Evolutionary conservation across 2,113 vertebrate species (phyloP), one percentile per base, ranked within the genome.

Genomic region (Australoheros scitulus): DNA sequence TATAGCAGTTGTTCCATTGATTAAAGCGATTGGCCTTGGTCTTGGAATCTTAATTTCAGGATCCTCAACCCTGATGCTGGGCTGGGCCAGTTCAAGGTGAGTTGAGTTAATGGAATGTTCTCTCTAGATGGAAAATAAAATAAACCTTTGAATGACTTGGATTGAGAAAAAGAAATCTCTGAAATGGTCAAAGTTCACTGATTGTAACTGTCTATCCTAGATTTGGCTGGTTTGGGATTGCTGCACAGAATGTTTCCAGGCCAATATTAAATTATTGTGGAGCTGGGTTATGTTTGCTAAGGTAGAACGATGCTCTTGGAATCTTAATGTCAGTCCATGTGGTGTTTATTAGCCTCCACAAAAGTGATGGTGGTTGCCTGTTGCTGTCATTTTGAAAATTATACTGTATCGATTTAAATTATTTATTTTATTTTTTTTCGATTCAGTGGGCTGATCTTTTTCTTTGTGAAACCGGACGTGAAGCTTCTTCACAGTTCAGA

Each of bases 51-150:
- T 98, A 84, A 95, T 98, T 82, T 99, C 97, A 96, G 97, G 96
- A 80, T 97, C 97, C 76, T 96, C 96, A 59, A 97, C 97, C 87
- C 84, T 98, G 80, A 65, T 99, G 81, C 97, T 96, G 77, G 97
- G 96, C 61, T 99, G 98, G 97, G 96, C 97, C 68, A 98, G 95
- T 93, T 97, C 97, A 92, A 97, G 97, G 98, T 98, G 92, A 95
- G 79, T 34, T 10, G 2, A 2, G 57, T 24, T 2, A 8, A 78
- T 52, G 3, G 6, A 2, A 55, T 34, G 26, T 55, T 13, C 47
- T 32, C 11, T 63, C 7, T 34, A 24, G n/a, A 41, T 38, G 11
- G 14, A 61, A 72, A 52, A 55, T 55, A 34, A 55, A 41, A 59
- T 70, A 3, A 5, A 20, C 61, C 2, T 77, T 57, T 68, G 11